A percentile compares a stretch with the other conserved stretches of the same genome.
Evolutionary conservation across 1,140 invertebrate genomes (phyloP).

Genomic region (Anastrepha ludens): DNA sequence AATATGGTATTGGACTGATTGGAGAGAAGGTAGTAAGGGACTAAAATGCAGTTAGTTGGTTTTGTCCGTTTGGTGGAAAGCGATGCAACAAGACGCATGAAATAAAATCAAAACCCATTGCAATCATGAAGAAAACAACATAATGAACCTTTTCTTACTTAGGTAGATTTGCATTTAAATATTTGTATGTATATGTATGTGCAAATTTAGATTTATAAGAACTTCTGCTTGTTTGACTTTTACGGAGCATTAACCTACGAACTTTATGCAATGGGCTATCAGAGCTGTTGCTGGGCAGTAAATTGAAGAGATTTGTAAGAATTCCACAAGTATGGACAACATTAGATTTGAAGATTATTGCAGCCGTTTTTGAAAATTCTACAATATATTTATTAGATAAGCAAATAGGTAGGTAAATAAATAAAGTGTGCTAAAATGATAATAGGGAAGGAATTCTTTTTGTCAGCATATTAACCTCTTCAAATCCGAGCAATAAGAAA

Average conservation of each 20-base stretch:
- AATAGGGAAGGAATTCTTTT: too few relatives aligned
- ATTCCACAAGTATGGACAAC: conserved; percentile 9
- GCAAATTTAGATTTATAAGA: neutral
- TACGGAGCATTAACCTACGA: conserved; percentile 29
- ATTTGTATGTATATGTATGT: neutral
- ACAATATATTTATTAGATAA: too few relatives aligned
- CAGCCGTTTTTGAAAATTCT: too few relatives aligned
- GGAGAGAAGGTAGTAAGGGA: neutral
- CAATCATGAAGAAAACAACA: conserved; percentile 21
- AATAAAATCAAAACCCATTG: neutral
- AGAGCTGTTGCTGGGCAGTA: neutral
- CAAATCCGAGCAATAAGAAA: too few relatives aligned
- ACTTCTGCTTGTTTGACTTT: neutral
- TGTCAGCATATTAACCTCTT: too few relatives aligned
- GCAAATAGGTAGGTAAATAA: too few relatives aligned
- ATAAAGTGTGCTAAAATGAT: too few relatives aligned
- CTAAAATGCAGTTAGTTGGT: neutral
- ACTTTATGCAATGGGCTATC: conserved; percentile 14
- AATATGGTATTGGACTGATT: neutral
- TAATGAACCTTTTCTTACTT: neutral
- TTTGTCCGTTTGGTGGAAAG: neutral
- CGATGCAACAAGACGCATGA: neutral
- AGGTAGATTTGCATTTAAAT: neutral
- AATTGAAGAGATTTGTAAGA: neutral
- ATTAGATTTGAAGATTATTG: too few relatives aligned